These are phyloP conservation scores for Brachionus asplanchnoidis DNA, from an alignment of 1,140 invertebrate species.

Conservation along the genomic window DNA sequence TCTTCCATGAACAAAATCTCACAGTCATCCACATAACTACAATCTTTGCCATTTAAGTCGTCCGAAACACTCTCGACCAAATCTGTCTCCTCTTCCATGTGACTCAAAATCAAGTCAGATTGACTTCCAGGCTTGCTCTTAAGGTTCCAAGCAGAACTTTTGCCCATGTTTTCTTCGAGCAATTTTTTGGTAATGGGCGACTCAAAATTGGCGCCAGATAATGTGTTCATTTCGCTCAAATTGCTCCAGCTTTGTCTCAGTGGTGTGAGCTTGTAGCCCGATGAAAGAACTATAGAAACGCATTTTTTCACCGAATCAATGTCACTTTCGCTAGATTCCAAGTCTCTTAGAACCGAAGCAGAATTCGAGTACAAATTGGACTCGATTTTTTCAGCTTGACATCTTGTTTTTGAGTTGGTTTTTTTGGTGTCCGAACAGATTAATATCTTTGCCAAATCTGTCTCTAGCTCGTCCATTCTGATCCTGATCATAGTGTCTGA, in stretches of 20 bases:
- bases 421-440: background rate
- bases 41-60: constrained; percentile 11
- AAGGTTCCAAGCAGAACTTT: background rate
- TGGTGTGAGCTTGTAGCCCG: constrained; percentile 29
- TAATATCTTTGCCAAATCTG: background rate
- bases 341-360: background rate
- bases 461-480: constrained; percentile 5
- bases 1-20: background rate
- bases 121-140: background rate
- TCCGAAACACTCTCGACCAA: background rate
- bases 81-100: background rate
- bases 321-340: background rate
- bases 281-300: background rate
- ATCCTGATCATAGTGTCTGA: background rate
- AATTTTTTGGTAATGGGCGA: constrained; percentile 33
- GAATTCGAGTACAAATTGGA: constrained; percentile 18
- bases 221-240: constrained; percentile 21
- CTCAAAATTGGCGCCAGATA: constrained; percentile 4
- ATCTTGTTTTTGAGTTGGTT: background rate
- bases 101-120: background rate
- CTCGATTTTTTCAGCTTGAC: background rate
- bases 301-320: background rate
- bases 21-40: constrained; percentile 23
- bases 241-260: constrained; percentile 37
- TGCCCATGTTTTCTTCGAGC: constrained; percentile 1